These are phyloP conservation scores for Baryphthengus martii DNA, from an alignment of 2,113 vertebrate genomes.

Conservation along the genomic window DNA sequence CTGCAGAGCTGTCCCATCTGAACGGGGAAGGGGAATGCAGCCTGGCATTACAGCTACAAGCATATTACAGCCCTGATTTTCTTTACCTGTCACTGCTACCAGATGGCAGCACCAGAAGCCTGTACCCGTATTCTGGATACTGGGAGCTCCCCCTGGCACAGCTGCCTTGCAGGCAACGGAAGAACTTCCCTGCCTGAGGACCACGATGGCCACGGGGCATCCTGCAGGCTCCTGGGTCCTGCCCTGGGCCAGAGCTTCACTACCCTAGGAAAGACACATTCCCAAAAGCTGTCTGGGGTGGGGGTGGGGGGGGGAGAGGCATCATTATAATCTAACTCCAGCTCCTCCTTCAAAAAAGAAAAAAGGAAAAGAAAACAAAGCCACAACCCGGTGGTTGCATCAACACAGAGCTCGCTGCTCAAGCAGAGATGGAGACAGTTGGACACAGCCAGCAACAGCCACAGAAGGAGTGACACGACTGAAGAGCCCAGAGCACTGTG, in stretches of 20 bases:
- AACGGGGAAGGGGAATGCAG: not conserved
- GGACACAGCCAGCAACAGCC: conserved; percentile 29
- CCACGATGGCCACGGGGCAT: fast-evolving
- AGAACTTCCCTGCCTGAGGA: not conserved
- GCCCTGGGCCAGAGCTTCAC: not conserved
- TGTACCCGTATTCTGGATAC: not conserved
- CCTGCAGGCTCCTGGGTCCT: not conserved
- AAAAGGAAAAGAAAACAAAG: not conserved
- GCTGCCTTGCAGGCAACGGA: not conserved
- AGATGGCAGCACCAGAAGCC: not conserved
- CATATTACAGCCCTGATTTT: not conserved
- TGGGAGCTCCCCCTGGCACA: not conserved
- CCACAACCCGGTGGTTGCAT: not conserved
- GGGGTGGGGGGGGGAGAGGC: not conserved
- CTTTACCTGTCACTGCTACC: not conserved
- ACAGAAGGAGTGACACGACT: conserved; percentile 1
- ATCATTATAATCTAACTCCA: not conserved
- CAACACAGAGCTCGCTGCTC: conserved; percentile 4
- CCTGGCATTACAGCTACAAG: not conserved
- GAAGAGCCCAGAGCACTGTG: not conserved
- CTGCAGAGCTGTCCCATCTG: not conserved
- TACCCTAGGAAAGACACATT: not conserved
- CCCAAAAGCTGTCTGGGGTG: conserved; percentile 23
- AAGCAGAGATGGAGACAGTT: not conserved
- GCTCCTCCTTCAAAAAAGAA: not conserved